A percentile compares a stretch with the other conserved stretches of the same genome.
Evolutionary conservation across 2,797 vertebrate genomes (phyloP).

Genomic region (Tragelaphus oryx): DNA sequence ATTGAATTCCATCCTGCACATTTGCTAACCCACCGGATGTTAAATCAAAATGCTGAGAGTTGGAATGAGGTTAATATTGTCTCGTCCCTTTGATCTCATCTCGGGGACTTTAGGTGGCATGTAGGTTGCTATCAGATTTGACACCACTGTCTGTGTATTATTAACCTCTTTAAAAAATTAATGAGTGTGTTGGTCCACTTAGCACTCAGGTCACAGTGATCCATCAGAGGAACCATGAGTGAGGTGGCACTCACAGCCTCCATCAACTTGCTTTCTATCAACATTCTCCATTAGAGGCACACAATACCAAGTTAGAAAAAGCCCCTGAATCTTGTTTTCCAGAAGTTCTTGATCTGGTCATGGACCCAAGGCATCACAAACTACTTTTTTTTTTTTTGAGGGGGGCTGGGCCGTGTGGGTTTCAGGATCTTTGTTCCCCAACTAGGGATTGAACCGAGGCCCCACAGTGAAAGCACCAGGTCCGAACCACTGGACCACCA

Average conservation of each 20-base stretch:
- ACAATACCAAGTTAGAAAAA: neutral
- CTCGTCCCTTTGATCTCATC: neutral
- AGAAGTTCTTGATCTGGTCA: neutral
- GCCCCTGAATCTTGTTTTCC: neutral
- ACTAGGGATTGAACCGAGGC: neutral
- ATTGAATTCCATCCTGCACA: neutral
- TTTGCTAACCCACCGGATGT: neutral
- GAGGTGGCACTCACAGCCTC: neutral
- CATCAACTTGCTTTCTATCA: neutral
- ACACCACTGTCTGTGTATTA: neutral
- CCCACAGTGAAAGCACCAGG: neutral
- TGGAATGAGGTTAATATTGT: neutral
- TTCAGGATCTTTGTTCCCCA: neutral
- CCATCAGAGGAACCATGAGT: neutral
- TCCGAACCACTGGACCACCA: neutral
- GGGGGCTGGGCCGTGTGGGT: rapidly evolving
- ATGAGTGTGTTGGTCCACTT: neutral
- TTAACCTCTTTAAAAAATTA: constrained; percentile 45
- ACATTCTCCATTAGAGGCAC: neutral
- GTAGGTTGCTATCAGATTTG: neutral
- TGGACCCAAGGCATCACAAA: neutral
- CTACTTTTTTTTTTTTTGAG: neutral
- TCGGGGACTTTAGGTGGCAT: neutral
- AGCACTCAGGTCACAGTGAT: neutral
- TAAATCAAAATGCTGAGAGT: constrained; percentile 1